phyloP scores from a whole-genome alignment of 1,140 invertebrate genomes.

The Dinoponera quadriceps region DNA sequence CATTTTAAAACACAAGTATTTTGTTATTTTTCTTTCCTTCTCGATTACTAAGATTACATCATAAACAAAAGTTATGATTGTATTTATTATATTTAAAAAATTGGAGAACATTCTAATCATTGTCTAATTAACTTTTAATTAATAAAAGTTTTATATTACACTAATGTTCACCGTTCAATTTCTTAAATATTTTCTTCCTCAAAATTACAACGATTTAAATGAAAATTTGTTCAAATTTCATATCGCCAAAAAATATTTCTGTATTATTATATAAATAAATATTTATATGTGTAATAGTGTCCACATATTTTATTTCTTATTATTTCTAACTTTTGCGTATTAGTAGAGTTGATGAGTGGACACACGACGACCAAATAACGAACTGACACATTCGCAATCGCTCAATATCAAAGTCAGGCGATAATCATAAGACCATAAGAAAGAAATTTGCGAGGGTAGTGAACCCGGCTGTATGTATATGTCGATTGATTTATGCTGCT shows the following conservation, averaged over 20 bases:
- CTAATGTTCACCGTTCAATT: background rate
- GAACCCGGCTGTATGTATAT: background rate
- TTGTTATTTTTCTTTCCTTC: too few species aligned
- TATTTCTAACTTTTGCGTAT: background rate
- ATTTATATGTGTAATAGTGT: background rate
- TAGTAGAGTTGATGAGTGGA: too few species aligned
- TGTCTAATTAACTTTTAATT: background rate
- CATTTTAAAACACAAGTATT: too few species aligned
- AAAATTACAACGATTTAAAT: background rate
- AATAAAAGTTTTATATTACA: background rate
- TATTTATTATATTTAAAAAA: background rate
- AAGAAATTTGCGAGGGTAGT: background rate
- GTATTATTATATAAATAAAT: background rate
- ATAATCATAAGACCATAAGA: background rate
- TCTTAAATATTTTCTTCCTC: background rate
- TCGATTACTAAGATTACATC: background rate
- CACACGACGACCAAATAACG: too few species aligned
- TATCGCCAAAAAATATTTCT: background rate
- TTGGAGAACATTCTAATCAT: background rate
- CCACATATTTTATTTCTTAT: background rate
- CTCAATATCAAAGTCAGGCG: background rate
- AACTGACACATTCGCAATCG: too few species aligned
- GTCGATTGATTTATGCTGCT: background rate
- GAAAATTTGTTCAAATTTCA: background rate
- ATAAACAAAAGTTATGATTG: background rate